Conservation (phyloP, 2,113 vertebrate species). For the Scytalopus superciliaris region DNA sequence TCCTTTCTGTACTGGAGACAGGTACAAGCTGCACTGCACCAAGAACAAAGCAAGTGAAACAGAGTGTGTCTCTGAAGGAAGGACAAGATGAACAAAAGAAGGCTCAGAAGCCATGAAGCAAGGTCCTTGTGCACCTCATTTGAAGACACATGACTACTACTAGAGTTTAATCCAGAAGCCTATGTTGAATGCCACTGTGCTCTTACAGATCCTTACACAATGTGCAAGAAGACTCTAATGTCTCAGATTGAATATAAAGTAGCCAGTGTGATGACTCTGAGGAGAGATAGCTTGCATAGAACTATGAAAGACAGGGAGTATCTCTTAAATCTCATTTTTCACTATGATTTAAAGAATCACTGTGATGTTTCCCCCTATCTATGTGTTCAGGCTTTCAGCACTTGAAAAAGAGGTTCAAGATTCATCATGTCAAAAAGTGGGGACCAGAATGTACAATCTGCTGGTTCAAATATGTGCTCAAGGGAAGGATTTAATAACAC, state of each 20-base stretch:
- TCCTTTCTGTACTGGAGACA: not conserved
- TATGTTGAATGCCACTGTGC: not conserved
- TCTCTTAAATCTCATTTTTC: accelerated
- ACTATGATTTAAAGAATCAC: not conserved
- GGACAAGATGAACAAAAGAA: not conserved
- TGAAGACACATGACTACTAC: not conserved
- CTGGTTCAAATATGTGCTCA: not conserved
- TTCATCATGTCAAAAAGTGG: not conserved
- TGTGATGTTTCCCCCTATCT: not conserved
- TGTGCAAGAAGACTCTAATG: not conserved
- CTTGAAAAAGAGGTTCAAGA: not conserved
- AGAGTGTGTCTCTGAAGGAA: not conserved
- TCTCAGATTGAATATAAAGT: not conserved
- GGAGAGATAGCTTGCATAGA: not conserved
- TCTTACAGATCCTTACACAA: not conserved
- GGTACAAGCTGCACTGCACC: not conserved
- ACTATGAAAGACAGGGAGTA: not conserved
- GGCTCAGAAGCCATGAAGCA: not conserved
- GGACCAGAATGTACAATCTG: not conserved
- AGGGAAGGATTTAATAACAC: not conserved
- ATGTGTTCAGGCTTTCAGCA: not conserved
- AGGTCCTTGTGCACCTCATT: not conserved
- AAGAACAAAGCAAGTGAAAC: not conserved
- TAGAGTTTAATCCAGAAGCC: not conserved
- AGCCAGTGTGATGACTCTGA: not conserved